Percentiles rank a stretch among this genome's conserved stretches.
phyloP scores from a whole-genome alignment of 2,113 vertebrate species.

The Centrocercus urophasianus region DNA sequence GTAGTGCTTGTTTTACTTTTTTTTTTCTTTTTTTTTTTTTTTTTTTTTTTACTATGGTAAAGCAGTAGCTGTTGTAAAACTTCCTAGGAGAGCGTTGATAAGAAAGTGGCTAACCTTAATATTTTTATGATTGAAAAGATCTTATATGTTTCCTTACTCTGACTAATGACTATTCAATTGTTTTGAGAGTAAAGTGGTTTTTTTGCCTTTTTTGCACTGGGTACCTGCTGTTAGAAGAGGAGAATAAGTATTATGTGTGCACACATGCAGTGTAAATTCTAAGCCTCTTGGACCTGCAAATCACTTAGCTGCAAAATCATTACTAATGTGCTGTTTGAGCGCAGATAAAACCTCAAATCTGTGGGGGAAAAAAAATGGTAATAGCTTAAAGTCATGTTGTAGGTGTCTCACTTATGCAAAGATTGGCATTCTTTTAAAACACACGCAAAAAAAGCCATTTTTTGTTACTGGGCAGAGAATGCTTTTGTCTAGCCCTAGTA shows the following conservation, averaged over 20 bases:
- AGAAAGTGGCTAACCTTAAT: neutral
- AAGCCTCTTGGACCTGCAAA: neutral
- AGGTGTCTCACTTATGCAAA: neutral
- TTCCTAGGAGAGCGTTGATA: accelerated
- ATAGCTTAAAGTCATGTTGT: neutral
- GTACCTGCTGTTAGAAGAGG: neutral
- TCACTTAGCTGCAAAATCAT: neutral
- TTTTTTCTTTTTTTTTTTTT: neutral
- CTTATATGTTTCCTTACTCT: neutral
- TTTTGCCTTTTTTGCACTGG: neutral
- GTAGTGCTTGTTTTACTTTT: neutral
- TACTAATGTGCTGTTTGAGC: neutral
- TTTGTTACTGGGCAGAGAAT: neutral
- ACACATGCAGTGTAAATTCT: neutral
- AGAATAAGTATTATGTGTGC: neutral
- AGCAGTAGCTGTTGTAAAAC: neutral
- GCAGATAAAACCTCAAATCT: neutral
- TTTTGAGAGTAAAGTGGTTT: neutral
- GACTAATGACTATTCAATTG: neutral
- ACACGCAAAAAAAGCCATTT: neutral
- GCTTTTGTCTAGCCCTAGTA: neutral
- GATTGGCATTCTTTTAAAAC: neutral
- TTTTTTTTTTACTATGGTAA: neutral
- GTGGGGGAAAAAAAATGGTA: neutral
- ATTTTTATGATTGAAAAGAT: neutral